phyloP scores from a whole-genome alignment of 2,888 invertebrate genomes.

The Dorcus parallelipipedus region DNA sequence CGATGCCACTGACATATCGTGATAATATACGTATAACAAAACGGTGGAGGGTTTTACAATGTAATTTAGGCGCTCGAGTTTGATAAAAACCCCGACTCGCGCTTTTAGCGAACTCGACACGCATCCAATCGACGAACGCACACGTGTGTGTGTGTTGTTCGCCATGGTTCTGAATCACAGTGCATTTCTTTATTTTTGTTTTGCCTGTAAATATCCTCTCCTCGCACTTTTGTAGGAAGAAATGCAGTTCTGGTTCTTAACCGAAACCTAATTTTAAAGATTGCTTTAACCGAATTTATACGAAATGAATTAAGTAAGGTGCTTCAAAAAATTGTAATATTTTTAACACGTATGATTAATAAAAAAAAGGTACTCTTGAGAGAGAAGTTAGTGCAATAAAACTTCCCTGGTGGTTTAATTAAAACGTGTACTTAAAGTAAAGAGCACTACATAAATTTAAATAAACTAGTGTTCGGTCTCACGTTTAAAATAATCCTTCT shows the following conservation, averaged over 20 bases:
- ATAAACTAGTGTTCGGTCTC: background rate
- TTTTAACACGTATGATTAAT: slow-evolving; percentile 8
- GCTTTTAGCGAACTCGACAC: slow-evolving; percentile 18
- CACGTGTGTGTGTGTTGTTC: background rate
- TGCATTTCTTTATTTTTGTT: slow-evolving; percentile 33
- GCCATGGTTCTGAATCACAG: slow-evolving; percentile 44
- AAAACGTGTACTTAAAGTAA: too few species aligned
- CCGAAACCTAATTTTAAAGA: slow-evolving; percentile 9
- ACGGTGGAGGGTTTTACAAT: slow-evolving; percentile 14
- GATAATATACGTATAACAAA: slow-evolving; percentile 16
- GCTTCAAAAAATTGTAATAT: slow-evolving; percentile 6
- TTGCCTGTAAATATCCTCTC: slow-evolving; percentile 28
- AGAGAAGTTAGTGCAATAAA: background rate
- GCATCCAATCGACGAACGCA: slow-evolving; percentile 2
- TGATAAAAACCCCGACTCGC: slow-evolving; percentile 7
- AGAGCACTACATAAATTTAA: background rate
- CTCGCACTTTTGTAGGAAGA: slow-evolving; percentile 13
- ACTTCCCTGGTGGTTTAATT: too few species aligned
- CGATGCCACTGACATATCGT: slow-evolving; percentile 7
- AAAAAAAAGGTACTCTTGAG: slow-evolving; percentile 1
- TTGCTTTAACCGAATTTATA: slow-evolving; percentile 1
- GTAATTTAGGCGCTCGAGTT: slow-evolving; percentile 13
- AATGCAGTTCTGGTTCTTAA: slow-evolving; percentile 44
- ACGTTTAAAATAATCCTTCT: slow-evolving; percentile 69
- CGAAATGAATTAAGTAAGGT: slow-evolving; percentile 14